These are phyloP conservation scores for Peucedramus taeniatus DNA, from an alignment of 2,113 vertebrate species.

Conservation along the genomic window DNA sequence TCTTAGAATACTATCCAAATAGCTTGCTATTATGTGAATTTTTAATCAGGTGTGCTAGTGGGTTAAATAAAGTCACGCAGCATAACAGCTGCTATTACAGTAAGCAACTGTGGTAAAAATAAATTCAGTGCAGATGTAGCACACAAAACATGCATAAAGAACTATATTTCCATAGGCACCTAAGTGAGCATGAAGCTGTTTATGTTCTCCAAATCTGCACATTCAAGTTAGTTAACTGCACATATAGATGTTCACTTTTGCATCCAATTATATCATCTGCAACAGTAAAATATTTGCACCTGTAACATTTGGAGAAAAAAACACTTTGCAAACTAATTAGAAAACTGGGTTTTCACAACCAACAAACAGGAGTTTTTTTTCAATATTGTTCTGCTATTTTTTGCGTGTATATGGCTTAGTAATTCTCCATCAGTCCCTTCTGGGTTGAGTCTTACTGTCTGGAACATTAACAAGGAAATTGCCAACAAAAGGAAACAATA, in stretches of 20 bases:
- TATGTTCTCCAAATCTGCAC: not conserved
- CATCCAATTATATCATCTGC: not conserved
- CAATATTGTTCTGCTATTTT: not conserved
- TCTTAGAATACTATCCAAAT: not conserved
- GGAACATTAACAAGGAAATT: not conserved
- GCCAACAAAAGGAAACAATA: not conserved
- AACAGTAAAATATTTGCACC: not conserved
- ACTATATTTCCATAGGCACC: not conserved
- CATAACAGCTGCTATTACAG: not conserved
- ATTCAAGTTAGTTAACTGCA: not conserved
- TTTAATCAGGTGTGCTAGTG: not conserved
- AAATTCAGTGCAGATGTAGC: not conserved
- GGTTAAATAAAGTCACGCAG: not conserved
- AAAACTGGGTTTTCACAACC: not conserved
- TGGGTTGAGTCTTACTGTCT: not conserved
- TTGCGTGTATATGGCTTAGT: not conserved
- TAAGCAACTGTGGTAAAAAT: not conserved
- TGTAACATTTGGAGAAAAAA: not conserved
- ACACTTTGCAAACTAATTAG: not conserved
- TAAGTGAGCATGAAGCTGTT: conserved; percentile 40
- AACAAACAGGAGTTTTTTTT: not conserved
- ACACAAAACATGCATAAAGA: not conserved
- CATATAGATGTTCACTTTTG: not conserved
- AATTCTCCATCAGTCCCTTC: not conserved
- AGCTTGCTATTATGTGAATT: not conserved